These are phyloP conservation scores for Myoxocephalus aenaeus DNA, from an alignment of 2,797 vertebrate genomes.

Conservation along the genomic window DNA sequence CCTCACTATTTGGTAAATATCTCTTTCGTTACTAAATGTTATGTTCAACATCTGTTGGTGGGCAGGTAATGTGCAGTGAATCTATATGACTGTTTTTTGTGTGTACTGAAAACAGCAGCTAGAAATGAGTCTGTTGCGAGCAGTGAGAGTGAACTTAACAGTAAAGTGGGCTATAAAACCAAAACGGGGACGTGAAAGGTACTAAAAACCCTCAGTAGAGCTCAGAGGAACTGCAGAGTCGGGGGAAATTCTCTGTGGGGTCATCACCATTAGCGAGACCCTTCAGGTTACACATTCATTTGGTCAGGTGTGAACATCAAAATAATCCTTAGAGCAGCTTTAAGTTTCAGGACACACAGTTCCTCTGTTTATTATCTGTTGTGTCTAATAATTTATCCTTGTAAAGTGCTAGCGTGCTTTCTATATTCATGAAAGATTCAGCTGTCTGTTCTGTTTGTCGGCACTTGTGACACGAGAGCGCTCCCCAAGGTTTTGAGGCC, in stretches of 20 bases:
- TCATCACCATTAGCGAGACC: not conserved
- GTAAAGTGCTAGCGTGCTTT: conserved; percentile 1
- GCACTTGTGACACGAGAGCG: conserved; percentile 35
- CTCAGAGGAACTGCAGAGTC: not conserved
- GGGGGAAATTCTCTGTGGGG: not conserved
- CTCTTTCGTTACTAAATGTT: not conserved
- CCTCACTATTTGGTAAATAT: not conserved
- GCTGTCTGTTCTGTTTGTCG: conserved; percentile 27
- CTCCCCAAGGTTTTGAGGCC: conserved; percentile 37
- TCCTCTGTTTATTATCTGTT: not conserved
- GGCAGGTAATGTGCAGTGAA: not conserved
- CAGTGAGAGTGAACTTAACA: not conserved
- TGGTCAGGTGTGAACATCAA: not conserved
- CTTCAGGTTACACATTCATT: not conserved
- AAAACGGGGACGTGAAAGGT: not conserved
- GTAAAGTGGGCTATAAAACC: conserved; percentile 3
- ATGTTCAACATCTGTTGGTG: not conserved
- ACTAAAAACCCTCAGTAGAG: not conserved
- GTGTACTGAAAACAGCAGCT: not conserved
- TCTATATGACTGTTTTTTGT: not conserved
- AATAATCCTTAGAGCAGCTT: not conserved
- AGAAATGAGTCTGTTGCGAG: not conserved
- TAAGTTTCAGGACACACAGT: not conserved
- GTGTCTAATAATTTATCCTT: not conserved
- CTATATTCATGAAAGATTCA: conserved; percentile 10